Conservation (phyloP, 2,113 vertebrate species). For the Periophthalmus modestus region DNA sequence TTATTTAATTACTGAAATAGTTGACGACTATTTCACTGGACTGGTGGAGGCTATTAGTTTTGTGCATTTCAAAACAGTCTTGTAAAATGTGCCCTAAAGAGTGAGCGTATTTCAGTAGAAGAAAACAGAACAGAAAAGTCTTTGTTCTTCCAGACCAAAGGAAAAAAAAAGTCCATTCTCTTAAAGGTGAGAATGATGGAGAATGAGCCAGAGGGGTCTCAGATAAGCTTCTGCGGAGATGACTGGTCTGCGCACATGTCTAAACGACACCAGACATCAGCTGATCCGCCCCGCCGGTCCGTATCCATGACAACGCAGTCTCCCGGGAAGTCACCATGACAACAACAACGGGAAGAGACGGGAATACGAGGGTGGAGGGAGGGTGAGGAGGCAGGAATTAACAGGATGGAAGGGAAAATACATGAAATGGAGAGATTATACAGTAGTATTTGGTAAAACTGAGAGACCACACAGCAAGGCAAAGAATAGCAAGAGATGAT, state of each 20-base stretch:
- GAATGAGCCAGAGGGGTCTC: conserved; percentile 18
- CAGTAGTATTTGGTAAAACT: not conserved
- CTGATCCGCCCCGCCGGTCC: conserved; percentile 81
- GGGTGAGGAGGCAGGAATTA: conserved; percentile 4
- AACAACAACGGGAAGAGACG: conserved; percentile 64
- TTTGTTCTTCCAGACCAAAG: conserved; percentile 1
- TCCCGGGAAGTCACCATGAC: conserved; percentile 82
- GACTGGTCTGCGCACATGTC: conserved; percentile 66
- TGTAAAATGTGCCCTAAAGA: not conserved
- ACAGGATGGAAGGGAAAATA: conserved; percentile 9
- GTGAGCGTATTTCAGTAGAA: not conserved
- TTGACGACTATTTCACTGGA: not conserved
- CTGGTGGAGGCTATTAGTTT: not conserved
- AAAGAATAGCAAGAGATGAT: not conserved
- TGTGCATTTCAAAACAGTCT: not conserved
- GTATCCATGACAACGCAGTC: conserved; percentile 91
- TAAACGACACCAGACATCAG: conserved; percentile 82
- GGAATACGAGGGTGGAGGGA: conserved; percentile 5
- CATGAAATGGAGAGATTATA: not conserved
- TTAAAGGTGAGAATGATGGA: not conserved
- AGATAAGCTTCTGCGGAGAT: conserved; percentile 31
- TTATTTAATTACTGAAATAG: too few species aligned
- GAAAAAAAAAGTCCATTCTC: not conserved
- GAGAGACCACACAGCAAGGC: not conserved
- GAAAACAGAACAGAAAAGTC: conserved; percentile 10